Evolutionary conservation across 2,113 vertebrate species (phyloP).

Genomic region (Chloropsis hardwickii): DNA sequence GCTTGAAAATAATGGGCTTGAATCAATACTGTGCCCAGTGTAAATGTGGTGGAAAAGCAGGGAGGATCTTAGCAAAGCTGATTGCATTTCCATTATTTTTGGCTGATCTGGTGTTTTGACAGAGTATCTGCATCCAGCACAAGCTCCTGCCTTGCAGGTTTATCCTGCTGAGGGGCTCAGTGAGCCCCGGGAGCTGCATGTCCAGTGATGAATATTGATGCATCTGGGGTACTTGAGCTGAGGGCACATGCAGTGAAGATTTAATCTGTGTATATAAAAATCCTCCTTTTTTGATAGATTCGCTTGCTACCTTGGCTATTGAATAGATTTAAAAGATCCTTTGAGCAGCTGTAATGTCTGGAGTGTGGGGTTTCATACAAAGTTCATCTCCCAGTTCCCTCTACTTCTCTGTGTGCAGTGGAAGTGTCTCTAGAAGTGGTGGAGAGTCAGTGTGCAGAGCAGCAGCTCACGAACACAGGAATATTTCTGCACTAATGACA

Average conservation of each 20-base stretch:
- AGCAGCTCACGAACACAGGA: neutral
- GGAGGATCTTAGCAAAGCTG: neutral
- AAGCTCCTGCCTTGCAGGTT: neutral
- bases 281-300: neutral
- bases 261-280: neutral
- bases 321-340: neutral
- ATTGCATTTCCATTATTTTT: neutral
- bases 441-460: neutral
- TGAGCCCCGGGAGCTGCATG: neutral
- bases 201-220: neutral
- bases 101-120: neutral
- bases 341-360: neutral
- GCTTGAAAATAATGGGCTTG: slow-evolving; percentile 34
- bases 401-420: neutral
- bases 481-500: neutral
- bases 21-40: neutral
- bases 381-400: neutral
- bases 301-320: neutral
- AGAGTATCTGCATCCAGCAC: neutral
- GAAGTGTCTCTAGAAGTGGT: neutral
- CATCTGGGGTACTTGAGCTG: neutral
- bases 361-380: neutral
- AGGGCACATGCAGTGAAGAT: neutral
- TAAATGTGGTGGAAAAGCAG: neutral
- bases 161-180: neutral